Percentiles rank a stretch among this genome's conserved stretches.
phyloP scores from a whole-genome alignment of 2,113 vertebrate genomes.

The Phycodurus eques region DNA sequence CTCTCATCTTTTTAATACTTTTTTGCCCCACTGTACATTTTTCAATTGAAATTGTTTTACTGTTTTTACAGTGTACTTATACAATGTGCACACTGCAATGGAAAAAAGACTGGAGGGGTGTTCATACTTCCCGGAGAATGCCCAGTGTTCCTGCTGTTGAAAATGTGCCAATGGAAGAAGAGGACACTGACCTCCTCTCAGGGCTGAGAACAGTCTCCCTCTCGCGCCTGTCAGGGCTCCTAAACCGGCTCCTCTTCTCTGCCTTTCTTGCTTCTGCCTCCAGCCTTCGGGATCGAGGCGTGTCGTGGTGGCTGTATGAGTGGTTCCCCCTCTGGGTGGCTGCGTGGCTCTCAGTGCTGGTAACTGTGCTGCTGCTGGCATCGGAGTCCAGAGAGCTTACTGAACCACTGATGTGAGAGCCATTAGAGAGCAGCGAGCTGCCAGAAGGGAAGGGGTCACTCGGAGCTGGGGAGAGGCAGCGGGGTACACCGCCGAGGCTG shows the following conservation, averaged over 20 bases:
- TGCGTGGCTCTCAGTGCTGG: constrained; percentile 74
- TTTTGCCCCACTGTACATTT: too few relatives aligned
- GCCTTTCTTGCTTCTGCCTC: constrained; percentile 72
- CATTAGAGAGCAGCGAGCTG: constrained; percentile 78
- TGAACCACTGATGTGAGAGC: constrained; percentile 80
- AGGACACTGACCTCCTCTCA: constrained; percentile 71
- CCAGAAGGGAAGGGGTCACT: constrained; percentile 80
- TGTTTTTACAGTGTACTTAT: background rate
- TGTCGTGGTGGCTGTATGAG: constrained; percentile 56
- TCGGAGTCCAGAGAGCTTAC: constrained; percentile 80
- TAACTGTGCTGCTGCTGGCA: constrained; percentile 75
- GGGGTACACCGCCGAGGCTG: constrained; percentile 73
- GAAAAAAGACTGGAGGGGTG: background rate
- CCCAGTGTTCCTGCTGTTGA: background rate
- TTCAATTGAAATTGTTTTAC: background rate
- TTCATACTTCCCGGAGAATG: background rate
- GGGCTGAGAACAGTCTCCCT: constrained; percentile 68
- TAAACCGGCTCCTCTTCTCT: constrained; percentile 70
- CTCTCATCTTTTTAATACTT: too few relatives aligned
- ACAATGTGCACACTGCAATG: background rate
- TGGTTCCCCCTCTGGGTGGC: constrained; percentile 37
- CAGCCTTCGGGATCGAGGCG: constrained; percentile 51
- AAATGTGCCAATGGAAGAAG: background rate
- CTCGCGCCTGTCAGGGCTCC: constrained; percentile 70
- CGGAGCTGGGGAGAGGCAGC: constrained; percentile 73